A percentile compares a stretch with the other conserved stretches of the same genome.
Evolutionary conservation across 2,113 vertebrate species (phyloP).

Genomic region (Tursiops truncatus): DNA sequence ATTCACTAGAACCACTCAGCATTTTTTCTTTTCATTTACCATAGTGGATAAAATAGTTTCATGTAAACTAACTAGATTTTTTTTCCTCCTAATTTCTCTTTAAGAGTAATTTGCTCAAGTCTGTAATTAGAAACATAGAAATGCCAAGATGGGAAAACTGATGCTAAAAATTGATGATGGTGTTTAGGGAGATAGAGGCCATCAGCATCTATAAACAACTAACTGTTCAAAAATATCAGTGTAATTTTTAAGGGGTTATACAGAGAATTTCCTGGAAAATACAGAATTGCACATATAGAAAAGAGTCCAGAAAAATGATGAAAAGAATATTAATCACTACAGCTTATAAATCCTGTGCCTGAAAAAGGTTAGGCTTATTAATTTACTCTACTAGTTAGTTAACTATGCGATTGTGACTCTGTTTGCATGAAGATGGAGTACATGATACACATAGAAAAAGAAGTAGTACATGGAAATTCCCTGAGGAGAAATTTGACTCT

Average conservation of each 20-base stretch:
- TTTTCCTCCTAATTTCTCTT: background rate
- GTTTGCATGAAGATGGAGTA: background rate
- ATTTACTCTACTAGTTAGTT: background rate
- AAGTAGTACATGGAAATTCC: background rate
- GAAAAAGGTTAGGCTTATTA: background rate
- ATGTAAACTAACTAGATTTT: background rate
- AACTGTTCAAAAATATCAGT: background rate
- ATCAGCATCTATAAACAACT: background rate
- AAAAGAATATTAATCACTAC: background rate
- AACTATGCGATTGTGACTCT: background rate
- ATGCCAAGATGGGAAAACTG: background rate
- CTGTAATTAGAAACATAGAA: slow-evolving; percentile 60
- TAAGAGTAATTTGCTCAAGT: slow-evolving; percentile 39
- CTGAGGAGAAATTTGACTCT: background rate
- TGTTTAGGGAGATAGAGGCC: background rate
- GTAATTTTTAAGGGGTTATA: background rate
- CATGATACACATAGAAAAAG: background rate
- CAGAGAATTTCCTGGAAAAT: background rate
- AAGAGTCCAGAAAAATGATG: background rate
- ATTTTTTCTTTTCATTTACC: slow-evolving; percentile 5
- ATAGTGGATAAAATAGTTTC: background rate
- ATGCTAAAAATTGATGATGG: background rate
- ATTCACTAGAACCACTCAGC: background rate
- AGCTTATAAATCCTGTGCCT: background rate
- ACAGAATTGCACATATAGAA: background rate